phyloP scores from a whole-genome alignment of 2,113 vertebrate species.

The Polyodon spathula region DNA sequence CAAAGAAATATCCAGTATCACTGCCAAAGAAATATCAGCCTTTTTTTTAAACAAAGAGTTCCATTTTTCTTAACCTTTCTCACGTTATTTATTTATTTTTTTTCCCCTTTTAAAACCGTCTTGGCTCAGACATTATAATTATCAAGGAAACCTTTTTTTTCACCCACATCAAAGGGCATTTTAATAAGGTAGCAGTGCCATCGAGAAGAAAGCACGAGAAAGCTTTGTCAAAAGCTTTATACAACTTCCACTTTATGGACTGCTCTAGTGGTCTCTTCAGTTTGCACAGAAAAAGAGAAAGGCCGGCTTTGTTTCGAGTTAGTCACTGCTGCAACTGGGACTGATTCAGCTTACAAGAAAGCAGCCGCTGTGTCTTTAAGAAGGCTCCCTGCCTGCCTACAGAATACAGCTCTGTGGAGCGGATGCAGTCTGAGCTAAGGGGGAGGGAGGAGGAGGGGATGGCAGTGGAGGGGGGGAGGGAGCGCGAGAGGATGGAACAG shows the following conservation, averaged over 20 bases:
- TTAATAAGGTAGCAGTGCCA: conserved; percentile 35
- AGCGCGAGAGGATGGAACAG: conserved; percentile 60
- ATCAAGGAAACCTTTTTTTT: no score
- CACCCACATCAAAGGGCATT: conserved; percentile 46
- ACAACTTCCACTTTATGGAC: conserved; percentile 33
- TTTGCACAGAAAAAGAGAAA: conserved; percentile 30
- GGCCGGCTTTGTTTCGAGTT: conserved; percentile 40
- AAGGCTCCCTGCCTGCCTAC: conserved; percentile 65
- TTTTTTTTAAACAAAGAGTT: no score
- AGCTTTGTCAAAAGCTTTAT: conserved; percentile 34
- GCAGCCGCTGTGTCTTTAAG: conserved; percentile 68
- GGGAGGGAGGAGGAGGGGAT: conserved; percentile 25
- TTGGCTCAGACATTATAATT: no score
- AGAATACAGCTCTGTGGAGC: conserved; percentile 70
- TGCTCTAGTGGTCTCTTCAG: conserved; percentile 30
- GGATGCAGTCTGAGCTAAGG: conserved; percentile 55
- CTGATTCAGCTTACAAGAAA: conserved; percentile 65
- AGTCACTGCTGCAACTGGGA: conserved; percentile 49
- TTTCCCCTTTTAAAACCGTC: no score
- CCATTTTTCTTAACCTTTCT: no score
- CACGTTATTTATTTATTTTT: no score
- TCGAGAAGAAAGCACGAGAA: conserved; percentile 27
- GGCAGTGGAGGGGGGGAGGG: conserved; percentile 33
- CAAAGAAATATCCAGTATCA: no score
- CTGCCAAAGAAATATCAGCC: no score